Percentiles rank a stretch among this genome's conserved stretches.
These are phyloP conservation scores for Alosa sapidissima DNA, from an alignment of 2,797 vertebrate species.

Conservation along the genomic window DNA sequence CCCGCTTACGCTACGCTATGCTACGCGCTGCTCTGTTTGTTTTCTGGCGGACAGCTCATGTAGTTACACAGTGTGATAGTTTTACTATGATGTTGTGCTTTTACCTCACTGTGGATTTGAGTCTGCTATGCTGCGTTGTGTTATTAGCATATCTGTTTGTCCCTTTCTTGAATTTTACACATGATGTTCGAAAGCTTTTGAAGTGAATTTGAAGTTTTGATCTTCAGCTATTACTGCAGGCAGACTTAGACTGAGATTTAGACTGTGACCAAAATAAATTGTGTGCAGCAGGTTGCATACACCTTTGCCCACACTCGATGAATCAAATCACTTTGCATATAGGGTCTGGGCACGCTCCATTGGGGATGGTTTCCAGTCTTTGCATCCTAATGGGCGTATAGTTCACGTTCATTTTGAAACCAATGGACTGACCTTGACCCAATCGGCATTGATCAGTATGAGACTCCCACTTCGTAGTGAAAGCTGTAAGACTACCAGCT, in stretches of 20 bases:
- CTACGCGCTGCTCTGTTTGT: neutral
- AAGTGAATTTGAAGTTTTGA: neutral
- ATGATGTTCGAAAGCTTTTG: neutral
- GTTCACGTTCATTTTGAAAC: too few relatives aligned
- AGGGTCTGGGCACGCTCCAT: too few relatives aligned
- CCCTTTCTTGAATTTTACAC: neutral
- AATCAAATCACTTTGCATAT: neutral
- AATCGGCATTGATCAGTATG: too few relatives aligned
- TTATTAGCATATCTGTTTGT: too few relatives aligned
- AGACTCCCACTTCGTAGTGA: too few relatives aligned
- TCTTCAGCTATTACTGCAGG: neutral
- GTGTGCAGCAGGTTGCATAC: neutral
- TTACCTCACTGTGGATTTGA: neutral
- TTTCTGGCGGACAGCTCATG: neutral
- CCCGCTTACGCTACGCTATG: too few relatives aligned
- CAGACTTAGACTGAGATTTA: neutral
- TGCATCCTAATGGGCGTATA: too few relatives aligned
- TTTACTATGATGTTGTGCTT: neutral
- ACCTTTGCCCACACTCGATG: neutral
- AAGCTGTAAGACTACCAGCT: too few relatives aligned
- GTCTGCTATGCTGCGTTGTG: neutral
- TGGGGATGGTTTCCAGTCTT: too few relatives aligned
- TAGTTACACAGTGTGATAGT: neutral
- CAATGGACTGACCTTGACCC: too few relatives aligned
- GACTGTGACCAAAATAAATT: neutral